These are phyloP conservation scores for Cephus cinctus DNA, from an alignment of 1,140 invertebrate species.

Conservation along the genomic window DNA sequence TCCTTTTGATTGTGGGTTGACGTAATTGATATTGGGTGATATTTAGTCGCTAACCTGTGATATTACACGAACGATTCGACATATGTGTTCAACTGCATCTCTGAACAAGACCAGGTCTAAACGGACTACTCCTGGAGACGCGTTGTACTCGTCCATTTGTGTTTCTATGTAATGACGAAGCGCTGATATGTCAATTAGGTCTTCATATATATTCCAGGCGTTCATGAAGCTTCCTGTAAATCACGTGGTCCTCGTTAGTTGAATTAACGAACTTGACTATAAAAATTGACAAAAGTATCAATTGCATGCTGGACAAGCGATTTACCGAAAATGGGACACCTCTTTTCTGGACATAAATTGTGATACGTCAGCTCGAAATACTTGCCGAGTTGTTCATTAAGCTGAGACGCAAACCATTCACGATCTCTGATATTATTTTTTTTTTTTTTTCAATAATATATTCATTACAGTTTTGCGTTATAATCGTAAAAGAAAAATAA, in stretches of 20 bases:
- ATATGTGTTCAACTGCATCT: constrained; percentile 82
- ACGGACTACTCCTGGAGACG: constrained; percentile 68
- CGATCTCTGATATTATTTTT: constrained; percentile 60
- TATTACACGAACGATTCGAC: constrained; percentile 77
- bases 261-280: background rate
- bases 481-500: constrained; percentile 7
- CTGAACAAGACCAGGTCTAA: constrained; percentile 81
- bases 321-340: constrained; percentile 74
- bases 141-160: constrained; percentile 79
- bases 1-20: no score
- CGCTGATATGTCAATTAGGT: constrained; percentile 63
- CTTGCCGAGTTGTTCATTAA: constrained; percentile 70
- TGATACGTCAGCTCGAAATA: constrained; percentile 78
- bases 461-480: constrained; percentile 3
- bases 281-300: background rate
- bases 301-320: background rate
- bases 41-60: constrained; percentile 59
- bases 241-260: background rate
- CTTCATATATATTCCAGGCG: constrained; percentile 73
- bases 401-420: constrained; percentile 70
- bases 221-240: constrained; percentile 69
- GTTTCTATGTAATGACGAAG: constrained; percentile 66
- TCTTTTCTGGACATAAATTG: constrained; percentile 74
- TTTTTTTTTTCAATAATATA: constrained; percentile 1
- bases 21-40: no score